phyloP scores from a whole-genome alignment of 2,888 invertebrate species.

The Rhorus exstirpatorius region DNA sequence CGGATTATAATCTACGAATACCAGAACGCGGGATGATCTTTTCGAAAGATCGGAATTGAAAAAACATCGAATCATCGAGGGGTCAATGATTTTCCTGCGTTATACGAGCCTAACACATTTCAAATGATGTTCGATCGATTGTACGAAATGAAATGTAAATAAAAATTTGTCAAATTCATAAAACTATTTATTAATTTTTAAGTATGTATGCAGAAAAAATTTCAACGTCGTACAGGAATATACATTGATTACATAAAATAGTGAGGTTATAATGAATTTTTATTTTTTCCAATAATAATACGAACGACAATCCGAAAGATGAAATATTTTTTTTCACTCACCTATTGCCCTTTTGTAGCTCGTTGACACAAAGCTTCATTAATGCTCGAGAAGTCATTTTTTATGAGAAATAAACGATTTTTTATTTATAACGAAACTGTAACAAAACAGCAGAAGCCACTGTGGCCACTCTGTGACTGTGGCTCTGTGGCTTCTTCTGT shows the following conservation, averaged over 20 bases:
- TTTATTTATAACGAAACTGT: neutral
- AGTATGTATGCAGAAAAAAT: neutral
- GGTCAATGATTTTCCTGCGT: too few relatives aligned
- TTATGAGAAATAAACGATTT: conserved; percentile 3
- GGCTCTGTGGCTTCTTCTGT: too few relatives aligned
- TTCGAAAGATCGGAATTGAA: too few relatives aligned
- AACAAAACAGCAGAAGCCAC: conserved; percentile 49
- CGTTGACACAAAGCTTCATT: conserved; percentile 66
- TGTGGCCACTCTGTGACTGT: too few relatives aligned
- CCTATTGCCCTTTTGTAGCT: conserved; percentile 65
- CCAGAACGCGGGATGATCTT: too few relatives aligned
- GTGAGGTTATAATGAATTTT: conserved; percentile 67
- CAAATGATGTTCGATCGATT: too few relatives aligned
- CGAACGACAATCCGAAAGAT: neutral
- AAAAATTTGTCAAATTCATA: neutral
- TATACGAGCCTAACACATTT: too few relatives aligned
- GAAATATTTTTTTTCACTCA: conserved; percentile 23
- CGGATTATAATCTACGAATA: too few relatives aligned
- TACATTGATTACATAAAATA: conserved; percentile 72
- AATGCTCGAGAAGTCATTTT: conserved; percentile 76
- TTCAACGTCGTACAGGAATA: neutral
- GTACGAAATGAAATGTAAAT: too few relatives aligned
- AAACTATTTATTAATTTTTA: neutral
- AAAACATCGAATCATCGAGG: too few relatives aligned
- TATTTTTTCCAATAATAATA: neutral